A percentile compares a stretch with the other conserved stretches of the same genome.
Conservation (phyloP, 2,888 invertebrate species). For the Xestia sexstrigata region DNA sequence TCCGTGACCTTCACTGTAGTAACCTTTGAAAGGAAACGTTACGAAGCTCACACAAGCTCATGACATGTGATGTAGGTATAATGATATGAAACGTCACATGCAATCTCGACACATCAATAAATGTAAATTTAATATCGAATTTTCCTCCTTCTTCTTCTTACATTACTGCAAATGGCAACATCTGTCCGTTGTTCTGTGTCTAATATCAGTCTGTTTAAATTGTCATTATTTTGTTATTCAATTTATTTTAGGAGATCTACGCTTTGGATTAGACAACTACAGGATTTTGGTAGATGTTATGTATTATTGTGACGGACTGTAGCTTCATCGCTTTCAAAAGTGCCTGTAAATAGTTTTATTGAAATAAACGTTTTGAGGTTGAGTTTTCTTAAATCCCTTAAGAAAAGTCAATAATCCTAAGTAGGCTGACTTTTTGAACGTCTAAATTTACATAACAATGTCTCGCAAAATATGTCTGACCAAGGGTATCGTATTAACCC, state of each 20-base stretch:
- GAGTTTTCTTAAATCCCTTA: no score
- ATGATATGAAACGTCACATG: neutral
- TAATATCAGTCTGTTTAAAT: neutral
- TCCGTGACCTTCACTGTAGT: no score
- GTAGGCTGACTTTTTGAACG: neutral
- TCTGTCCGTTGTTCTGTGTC: neutral
- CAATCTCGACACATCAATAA: neutral
- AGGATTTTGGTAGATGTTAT: neutral
- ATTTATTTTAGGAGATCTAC: neutral
- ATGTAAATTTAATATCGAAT: neutral
- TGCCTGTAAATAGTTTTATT: neutral
- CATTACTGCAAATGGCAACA: neutral
- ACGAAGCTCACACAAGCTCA: no score
- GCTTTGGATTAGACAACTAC: neutral
- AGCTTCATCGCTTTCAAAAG: neutral
- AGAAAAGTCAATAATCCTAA: neutral
- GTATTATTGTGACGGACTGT: neutral
- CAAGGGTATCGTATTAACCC: neutral
- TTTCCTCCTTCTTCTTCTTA: neutral
- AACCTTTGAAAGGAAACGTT: neutral
- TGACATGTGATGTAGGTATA: conserved; percentile 22
- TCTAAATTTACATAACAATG: neutral
- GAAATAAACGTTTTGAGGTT: neutral
- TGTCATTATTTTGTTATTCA: neutral
- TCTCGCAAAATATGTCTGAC: no score